Evolutionary conservation across 2,113 vertebrate genomes (phyloP).

Genomic region (Nycticebus coucang): DNA sequence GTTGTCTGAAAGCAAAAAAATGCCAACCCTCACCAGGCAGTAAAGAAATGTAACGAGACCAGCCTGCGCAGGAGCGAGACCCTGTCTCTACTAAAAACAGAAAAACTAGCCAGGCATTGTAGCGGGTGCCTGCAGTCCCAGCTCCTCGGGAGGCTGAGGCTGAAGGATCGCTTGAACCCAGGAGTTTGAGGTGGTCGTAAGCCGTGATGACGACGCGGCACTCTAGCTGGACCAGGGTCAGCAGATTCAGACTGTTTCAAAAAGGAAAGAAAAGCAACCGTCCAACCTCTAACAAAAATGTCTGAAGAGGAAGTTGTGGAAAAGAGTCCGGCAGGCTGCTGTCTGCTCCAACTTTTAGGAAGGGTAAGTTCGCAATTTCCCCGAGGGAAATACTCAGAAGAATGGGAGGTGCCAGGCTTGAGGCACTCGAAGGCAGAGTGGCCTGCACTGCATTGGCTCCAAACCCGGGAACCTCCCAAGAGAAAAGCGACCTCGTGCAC

Average conservation of each 20-base stretch:
- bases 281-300: neutral
- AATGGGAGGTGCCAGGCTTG: neutral
- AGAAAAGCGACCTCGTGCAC: neutral
- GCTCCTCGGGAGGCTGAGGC: too few relatives aligned
- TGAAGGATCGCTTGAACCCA: too few relatives aligned
- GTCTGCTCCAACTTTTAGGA: neutral
- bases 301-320: neutral
- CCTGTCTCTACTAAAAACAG: too few relatives aligned
- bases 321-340: neutral
- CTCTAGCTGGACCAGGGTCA: too few relatives aligned
- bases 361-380: neutral
- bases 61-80: too few relatives aligned
- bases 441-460: neutral
- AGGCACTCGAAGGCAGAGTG: neutral
- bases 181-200: too few relatives aligned
- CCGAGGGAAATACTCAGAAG: neutral
- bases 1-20: neutral
- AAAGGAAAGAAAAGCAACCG: neutral
- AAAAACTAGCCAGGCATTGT: too few relatives aligned
- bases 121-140: too few relatives aligned
- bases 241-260: too few relatives aligned
- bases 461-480: rapidly evolving
- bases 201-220: too few relatives aligned
- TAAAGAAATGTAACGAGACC: conserved; percentile 2
- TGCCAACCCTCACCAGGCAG: neutral